Conservation (phyloP, 2,113 vertebrate genomes). For the Dicerorhinus sumatrensis region DNA sequence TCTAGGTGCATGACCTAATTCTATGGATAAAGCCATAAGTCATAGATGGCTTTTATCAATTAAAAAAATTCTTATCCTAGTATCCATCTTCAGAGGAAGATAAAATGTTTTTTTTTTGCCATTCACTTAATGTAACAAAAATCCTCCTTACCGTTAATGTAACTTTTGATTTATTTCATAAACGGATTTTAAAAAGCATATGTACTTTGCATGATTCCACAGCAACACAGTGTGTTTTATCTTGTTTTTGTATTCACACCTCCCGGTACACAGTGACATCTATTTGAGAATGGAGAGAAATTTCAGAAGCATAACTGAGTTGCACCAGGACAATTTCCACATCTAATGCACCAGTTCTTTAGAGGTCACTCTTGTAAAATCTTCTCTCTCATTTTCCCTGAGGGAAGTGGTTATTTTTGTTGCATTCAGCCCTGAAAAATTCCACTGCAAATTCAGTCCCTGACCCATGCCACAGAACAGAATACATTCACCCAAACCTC, state of each 20-base stretch:
- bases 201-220: neutral
- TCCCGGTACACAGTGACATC: neutral
- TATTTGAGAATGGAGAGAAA: slow-evolving; percentile 48
- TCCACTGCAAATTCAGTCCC: slow-evolving; percentile 50
- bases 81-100: neutral
- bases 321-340: slow-evolving; percentile 58
- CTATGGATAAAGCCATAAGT: neutral
- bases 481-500: slow-evolving; percentile 36
- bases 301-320: slow-evolving; percentile 57
- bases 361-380: slow-evolving; percentile 52
- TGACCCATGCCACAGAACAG: slow-evolving; percentile 56
- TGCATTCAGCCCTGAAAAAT: slow-evolving; percentile 27
- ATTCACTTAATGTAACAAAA: slow-evolving; percentile 8
- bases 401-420: slow-evolving; percentile 61
- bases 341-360: slow-evolving; percentile 62
- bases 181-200: neutral
- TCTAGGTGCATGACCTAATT: neutral
- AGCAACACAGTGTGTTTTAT: neutral
- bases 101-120: neutral
- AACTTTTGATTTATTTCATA: neutral
- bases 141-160: neutral
- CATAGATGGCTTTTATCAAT: neutral
- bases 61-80: neutral
- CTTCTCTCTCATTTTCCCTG: slow-evolving; percentile 37
- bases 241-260: slow-evolving; percentile 26